These are phyloP conservation scores for Lamellibrachia luymesi DNA, from an alignment of 1,140 invertebrate genomes.

Conservation along the genomic window DNA sequence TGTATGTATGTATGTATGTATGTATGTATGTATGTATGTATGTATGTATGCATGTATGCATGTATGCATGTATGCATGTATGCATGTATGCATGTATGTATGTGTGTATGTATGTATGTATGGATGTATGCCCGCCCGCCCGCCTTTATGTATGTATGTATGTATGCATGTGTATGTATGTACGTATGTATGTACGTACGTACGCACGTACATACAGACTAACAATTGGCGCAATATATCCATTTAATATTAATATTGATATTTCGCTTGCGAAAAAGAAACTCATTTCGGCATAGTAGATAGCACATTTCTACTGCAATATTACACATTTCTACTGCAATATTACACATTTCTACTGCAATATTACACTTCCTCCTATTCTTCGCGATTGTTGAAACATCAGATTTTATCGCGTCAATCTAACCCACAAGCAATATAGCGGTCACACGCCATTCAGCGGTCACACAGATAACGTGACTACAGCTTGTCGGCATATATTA, in stretches of 20 bases:
- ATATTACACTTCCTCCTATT: neutral
- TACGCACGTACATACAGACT: too few relatives aligned
- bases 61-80: too few relatives aligned
- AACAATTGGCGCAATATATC: neutral
- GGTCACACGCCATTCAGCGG: neutral
- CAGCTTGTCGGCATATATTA: neutral
- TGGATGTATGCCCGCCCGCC: too few relatives aligned
- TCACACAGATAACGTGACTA: neutral
- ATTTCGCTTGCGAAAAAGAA: neutral
- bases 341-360: neutral
- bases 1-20: too few relatives aligned
- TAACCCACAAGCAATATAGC: too few relatives aligned
- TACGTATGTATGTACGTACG: too few relatives aligned
- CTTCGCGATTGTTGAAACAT: neutral
- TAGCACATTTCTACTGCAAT: neutral
- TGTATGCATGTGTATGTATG: too few relatives aligned
- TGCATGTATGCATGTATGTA: too few relatives aligned
- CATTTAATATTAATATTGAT: neutral
- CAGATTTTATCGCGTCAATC: neutral
- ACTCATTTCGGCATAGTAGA: neutral
- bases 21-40: too few relatives aligned
- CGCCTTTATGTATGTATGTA: too few relatives aligned
- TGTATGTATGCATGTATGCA: too few relatives aligned
- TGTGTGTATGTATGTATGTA: too few relatives aligned
- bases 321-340: neutral